Evolutionary conservation across 2,888 invertebrate species (phyloP).

Genomic region (Drosophila hamatofila): DNA sequence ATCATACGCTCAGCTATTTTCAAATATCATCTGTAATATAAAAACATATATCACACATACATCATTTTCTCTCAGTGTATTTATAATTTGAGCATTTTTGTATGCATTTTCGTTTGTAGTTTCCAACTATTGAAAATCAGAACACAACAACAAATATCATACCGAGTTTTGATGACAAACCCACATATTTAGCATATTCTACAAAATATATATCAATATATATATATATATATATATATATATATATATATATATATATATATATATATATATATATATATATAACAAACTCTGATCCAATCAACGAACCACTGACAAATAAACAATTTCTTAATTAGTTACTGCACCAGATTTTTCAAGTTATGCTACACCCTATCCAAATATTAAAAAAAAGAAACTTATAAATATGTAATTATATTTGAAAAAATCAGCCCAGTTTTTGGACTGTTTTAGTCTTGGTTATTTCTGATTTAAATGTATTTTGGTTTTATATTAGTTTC

Average conservation of each 20-base stretch:
- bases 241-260: constrained; percentile 4
- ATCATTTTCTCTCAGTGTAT: constrained; percentile 38
- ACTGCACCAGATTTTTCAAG: constrained; percentile 52
- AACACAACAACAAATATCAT: constrained; percentile 21
- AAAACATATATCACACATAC: constrained; percentile 19
- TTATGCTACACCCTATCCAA: constrained; percentile 51
- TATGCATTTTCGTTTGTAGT: constrained; percentile 52
- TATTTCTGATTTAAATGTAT: constrained; percentile 35
- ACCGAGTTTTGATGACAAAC: constrained; percentile 9
- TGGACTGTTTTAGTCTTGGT: constrained; percentile 16
- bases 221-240: background rate
- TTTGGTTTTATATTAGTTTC: constrained; percentile 45
- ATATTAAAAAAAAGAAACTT: constrained; percentile 27
- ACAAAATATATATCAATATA: constrained; percentile 15
- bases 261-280: background rate
- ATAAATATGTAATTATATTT: constrained; percentile 48
- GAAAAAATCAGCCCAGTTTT: constrained; percentile 11
- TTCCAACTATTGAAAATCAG: constrained; percentile 13
- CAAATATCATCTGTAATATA: constrained; percentile 53
- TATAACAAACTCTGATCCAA: constrained; percentile 13
- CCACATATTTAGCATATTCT: constrained; percentile 17
- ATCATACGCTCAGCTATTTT: background rate
- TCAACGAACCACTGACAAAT: constrained; percentile 35
- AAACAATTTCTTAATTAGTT: constrained; percentile 38
- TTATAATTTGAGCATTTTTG: constrained; percentile 17